phyloP scores from a whole-genome alignment of 1,140 invertebrate species.

The Papilio dardanus region DNA sequence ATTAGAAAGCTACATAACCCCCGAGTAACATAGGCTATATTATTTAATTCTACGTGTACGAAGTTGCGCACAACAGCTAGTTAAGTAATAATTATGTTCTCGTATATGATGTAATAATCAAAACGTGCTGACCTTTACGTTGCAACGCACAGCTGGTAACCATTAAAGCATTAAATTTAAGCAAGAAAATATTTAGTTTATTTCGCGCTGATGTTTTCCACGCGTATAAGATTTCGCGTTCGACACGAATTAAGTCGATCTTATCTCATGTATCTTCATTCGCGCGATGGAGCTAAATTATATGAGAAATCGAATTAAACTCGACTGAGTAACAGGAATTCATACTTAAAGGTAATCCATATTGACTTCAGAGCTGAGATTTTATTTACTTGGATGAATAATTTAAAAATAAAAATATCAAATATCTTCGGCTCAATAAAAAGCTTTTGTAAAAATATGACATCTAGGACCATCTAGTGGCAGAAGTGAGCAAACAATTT shows the following conservation, averaged over 20 bases:
- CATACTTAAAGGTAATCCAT: slow-evolving; percentile 51
- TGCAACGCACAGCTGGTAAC: slow-evolving; percentile 26
- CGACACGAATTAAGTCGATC: slow-evolving; percentile 62
- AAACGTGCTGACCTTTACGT: slow-evolving; percentile 18
- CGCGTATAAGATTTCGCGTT: slow-evolving; percentile 71
- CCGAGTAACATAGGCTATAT: too few species aligned
- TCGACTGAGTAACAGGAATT: slow-evolving; percentile 60
- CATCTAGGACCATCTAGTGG: slow-evolving; percentile 24
- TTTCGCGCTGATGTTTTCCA: slow-evolving; percentile 57
- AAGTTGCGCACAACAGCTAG: too few species aligned
- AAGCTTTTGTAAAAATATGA: background rate
- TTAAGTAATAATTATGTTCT: background rate
- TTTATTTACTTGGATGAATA: slow-evolving; percentile 36
- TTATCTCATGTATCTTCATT: slow-evolving; percentile 64
- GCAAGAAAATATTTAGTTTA: slow-evolving; percentile 37
- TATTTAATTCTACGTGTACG: too few species aligned
- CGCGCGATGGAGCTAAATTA: slow-evolving; percentile 52
- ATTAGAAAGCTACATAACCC: too few species aligned
- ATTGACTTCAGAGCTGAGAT: slow-evolving; percentile 51
- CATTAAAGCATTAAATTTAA: slow-evolving; percentile 36
- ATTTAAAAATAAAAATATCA: slow-evolving; percentile 1
- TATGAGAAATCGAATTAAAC: slow-evolving; percentile 59
- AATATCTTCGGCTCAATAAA: background rate
- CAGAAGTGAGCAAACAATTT: background rate
- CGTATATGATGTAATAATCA: background rate